Base-by-base conservation (phyloP, 2,888 invertebrate genomes). In the Rhyacophila evoluta region DNA sequence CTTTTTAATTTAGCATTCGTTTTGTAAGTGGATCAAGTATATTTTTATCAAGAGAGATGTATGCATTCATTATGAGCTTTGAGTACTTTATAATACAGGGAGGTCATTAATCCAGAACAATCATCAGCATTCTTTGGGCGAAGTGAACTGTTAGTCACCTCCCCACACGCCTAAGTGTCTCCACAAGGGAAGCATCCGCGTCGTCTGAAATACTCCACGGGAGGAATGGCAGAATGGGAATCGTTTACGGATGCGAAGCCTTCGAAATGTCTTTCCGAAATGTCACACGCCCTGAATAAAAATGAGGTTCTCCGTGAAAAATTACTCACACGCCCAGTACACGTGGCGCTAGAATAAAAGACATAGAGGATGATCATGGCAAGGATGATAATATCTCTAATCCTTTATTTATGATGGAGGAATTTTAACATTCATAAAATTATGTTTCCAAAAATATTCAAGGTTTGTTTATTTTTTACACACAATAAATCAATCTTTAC, bases 211-310 rank as follows among this genome's bases (percentile, higher is more conserved):
- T 55, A 55, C 55, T 55, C 55, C 55, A 25, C 10, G 55, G 55
- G 55, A 55, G 55, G 55, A 55, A 19, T 67, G 27, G 74, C 25
- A 70, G 80, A 78, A 82, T 78, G 80, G 76, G 79, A 82, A 82
- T 78, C 82, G 81, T 81, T 82, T 81, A 81, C 82, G 79, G 75
- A 81, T 79, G 78, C 79, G 81, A 75, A 76, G 78, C 77, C 81
- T 82, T 82, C 82, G 81, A 82, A 81, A 82, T 79, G 82, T 82
- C 82, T 79, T 82, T 82, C 75, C 78, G 75, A 77, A 77, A 81
- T 81, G 81, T 79, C 79, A 77, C 81, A 79, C 74, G 81, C 74
- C 39, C 78, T 82, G 82, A 82, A 82, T 82, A 82, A 82, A 82
- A 82, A 82, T 82, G 82, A 82, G 81, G 77, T 79, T 38, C 74